phyloP scores from a whole-genome alignment of 2,888 invertebrate species.

The Scaptomyza tumidula region DNA sequence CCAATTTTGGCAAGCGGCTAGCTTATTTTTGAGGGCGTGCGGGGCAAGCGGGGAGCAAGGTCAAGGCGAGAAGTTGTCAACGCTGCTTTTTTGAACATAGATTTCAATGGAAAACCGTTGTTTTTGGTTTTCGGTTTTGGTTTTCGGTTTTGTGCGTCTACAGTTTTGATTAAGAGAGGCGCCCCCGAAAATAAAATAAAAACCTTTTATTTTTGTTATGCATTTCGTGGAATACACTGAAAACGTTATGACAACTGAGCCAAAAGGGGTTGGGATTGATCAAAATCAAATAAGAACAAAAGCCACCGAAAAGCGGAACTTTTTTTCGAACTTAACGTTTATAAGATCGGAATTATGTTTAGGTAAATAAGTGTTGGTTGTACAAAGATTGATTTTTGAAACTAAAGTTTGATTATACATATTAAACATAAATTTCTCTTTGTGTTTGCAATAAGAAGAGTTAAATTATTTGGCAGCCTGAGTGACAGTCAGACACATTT shows the following conservation, averaged over 20 bases:
- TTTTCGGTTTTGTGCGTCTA: conserved; percentile 48
- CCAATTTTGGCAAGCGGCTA: conserved; percentile 57
- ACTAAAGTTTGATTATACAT: too few species aligned
- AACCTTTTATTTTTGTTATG: conserved; percentile 44
- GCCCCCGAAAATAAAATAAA: conserved; percentile 35
- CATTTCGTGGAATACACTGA: conserved; percentile 66
- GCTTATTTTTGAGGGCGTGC: background rate
- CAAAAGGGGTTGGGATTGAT: background rate
- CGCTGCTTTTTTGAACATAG: conserved; percentile 57
- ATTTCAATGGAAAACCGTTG: conserved; percentile 67
- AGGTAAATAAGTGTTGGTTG: too few species aligned
- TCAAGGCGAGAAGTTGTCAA: conserved; percentile 75
- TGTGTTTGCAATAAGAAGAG: background rate
- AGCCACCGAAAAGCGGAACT: too few species aligned
- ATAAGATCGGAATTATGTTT: too few species aligned
- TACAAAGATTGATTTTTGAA: background rate
- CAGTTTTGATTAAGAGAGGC: conserved; percentile 73
- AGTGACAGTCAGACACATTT: conserved; percentile 22
- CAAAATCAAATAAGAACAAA: background rate
- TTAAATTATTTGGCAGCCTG: conserved; percentile 25
- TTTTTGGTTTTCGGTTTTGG: too few species aligned
- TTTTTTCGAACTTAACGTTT: too few species aligned
- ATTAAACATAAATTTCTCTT: background rate
- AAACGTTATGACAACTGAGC: conserved; percentile 67
- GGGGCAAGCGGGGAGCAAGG: conserved; percentile 54